These are phyloP conservation scores for Pitta sordida DNA, from an alignment of 2,113 vertebrate genomes.

Conservation along the genomic window DNA sequence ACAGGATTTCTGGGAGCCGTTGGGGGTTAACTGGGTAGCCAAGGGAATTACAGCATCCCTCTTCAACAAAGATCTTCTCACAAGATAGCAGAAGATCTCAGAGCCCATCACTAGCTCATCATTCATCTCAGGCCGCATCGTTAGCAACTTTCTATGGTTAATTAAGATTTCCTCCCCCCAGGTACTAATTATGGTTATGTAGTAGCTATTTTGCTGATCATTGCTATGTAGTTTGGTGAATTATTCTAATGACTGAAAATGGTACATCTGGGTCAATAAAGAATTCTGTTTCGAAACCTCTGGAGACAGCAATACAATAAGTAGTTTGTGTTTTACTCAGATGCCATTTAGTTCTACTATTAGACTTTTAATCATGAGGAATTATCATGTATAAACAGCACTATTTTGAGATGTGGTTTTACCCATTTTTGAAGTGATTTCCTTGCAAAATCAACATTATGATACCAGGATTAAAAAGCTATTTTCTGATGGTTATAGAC, in stretches of 20 bases:
- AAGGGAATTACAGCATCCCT: neutral
- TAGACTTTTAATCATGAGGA: neutral
- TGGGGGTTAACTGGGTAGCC: neutral
- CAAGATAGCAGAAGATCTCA: neutral
- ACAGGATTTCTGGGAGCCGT: rapidly evolving
- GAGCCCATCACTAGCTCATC: neutral
- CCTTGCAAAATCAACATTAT: neutral
- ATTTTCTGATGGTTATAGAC: neutral
- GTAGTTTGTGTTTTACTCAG: neutral
- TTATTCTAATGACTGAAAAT: neutral
- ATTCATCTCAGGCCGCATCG: neutral
- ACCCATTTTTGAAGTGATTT: neutral
- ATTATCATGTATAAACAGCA: neutral
- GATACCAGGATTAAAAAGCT: neutral
- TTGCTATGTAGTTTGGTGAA: neutral
- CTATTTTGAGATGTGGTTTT: neutral
- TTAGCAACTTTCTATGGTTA: neutral
- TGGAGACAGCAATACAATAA: neutral
- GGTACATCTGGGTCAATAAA: neutral
- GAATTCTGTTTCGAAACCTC: neutral
- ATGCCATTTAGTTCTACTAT: neutral
- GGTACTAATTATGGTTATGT: neutral
- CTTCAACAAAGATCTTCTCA: neutral
- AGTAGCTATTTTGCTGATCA: slow-evolving; percentile 7
- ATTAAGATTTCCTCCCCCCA: neutral